Conservation (phyloP, 2,888 invertebrate species). For the Monoplex corrugatus region DNA sequence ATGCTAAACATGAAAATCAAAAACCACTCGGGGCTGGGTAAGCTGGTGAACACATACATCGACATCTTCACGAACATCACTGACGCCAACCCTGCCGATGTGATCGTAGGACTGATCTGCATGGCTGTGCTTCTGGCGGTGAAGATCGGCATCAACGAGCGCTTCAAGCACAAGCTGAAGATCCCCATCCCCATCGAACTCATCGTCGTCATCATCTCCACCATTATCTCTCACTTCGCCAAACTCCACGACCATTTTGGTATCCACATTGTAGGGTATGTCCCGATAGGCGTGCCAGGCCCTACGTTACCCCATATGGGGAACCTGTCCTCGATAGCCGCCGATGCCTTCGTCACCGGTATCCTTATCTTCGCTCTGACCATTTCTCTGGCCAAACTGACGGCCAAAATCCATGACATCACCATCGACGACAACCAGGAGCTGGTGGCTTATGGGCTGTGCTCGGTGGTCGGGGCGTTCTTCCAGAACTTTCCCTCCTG, state of each 20-base stretch:
- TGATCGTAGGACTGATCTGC: constrained; percentile 46
- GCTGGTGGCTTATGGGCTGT: constrained; percentile 81
- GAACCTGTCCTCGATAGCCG: constrained; percentile 65
- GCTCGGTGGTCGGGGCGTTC: constrained; percentile 77
- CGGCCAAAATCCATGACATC: constrained; percentile 81
- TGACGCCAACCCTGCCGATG: constrained; percentile 23
- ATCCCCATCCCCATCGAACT: constrained; percentile 80
- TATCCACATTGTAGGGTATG: constrained; percentile 68
- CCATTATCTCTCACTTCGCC: constrained; percentile 70
- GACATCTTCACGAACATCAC: constrained; percentile 48
- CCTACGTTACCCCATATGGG: constrained; percentile 73
- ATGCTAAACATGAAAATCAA: background rate
- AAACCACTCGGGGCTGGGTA: constrained; percentile 37
- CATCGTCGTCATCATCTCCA: constrained; percentile 74
- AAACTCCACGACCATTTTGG: constrained; percentile 63
- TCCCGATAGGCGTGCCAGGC: constrained; percentile 74
- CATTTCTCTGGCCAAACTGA: constrained; percentile 80
- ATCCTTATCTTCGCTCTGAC: constrained; percentile 78
- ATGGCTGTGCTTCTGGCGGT: constrained; percentile 43
- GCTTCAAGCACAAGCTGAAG: constrained; percentile 72
- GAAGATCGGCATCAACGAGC: constrained; percentile 72
- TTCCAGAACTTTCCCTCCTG: constrained; percentile 66
- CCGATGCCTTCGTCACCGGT: constrained; percentile 75
- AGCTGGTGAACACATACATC: constrained; percentile 43
- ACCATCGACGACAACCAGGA: constrained; percentile 81